Base-by-base conservation (phyloP, 2,888 invertebrate species). In the Phyllotreta cruciferae region DNA sequence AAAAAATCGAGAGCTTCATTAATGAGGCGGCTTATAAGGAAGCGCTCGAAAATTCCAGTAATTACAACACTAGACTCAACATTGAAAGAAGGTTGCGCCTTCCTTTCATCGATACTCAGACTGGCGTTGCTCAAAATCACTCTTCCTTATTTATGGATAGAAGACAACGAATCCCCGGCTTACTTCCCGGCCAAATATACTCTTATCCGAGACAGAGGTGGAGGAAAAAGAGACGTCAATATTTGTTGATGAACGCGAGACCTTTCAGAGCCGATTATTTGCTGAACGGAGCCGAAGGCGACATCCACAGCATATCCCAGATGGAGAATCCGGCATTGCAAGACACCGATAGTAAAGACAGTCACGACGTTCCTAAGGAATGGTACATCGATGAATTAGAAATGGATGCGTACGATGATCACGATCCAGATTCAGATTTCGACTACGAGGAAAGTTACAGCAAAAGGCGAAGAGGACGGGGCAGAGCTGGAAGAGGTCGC, bases 21-120 rank as follows among this genome's bases (percentile, higher is more conserved):
- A 52, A 52, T 13, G 52, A 52, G 3, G 52, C 93, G 13, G 88
- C 91, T 41, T 97, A 96, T 78, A 90, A 92, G 81, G 96, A 97
- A 84, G 90, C 93, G 72, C 88, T 96, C 74, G 96, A 97, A 81
- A 95, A 93, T 79, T 94, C 96, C 7, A 92, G 94, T 62, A 94
- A 90, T 77, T 96, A 94, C 79, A 98, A 98, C 81, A 92, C 94
- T 66, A 85, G 95, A 83, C 82, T 98, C 83, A 93, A 94, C 81
- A 89, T 94, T 70, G 97, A 98, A 83, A 86, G 97, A 70, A 89
- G 94, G 72, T 86, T 96, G 82, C 87, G 97, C 69, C 90, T 97
- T 86, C 98, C 98, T 34, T 98, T 97, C 80, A 87, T 98, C 73
- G 98, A 98, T 82, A 94, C 95, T 11, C 96, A 97, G 82, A 97